Evolutionary conservation across 2,888 invertebrate genomes (phyloP).

Genomic region (Iphiclides podalirius): DNA sequence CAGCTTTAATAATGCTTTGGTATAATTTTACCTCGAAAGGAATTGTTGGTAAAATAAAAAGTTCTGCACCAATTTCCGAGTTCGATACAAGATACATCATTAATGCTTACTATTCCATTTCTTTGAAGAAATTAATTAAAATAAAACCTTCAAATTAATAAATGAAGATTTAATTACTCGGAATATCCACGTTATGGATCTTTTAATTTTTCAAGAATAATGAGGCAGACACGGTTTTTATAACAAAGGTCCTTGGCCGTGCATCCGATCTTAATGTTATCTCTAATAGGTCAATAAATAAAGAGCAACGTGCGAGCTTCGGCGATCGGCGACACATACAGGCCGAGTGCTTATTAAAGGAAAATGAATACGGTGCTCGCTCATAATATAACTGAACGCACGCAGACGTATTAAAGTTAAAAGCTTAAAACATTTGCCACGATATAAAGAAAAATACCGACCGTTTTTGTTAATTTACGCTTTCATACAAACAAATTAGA

Average conservation of each 20-base stretch:
- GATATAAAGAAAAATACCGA: no score
- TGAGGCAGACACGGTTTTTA: conserved; percentile 76
- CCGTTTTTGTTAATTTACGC: no score
- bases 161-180: no score
- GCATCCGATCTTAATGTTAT: conserved; percentile 80
- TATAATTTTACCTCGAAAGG: no score
- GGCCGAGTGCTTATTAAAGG: conserved; percentile 70
- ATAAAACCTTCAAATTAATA: no score
- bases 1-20: no score
- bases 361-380: conserved; percentile 60
- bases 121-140: no score
- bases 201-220: conserved; percentile 73
- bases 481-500: no score
- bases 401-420: conserved; percentile 12
- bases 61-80: no score
- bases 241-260: conserved; percentile 80
- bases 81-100: no score
- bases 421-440: neutral
- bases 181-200: conserved; percentile 47
- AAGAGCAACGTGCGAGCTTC: conserved; percentile 77
- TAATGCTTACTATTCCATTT: no score
- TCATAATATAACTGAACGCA: conserved; percentile 53
- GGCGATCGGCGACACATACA: conserved; percentile 75
- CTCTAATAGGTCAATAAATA: conserved; percentile 81
- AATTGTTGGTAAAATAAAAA: no score